phyloP scores from a whole-genome alignment of 2,888 invertebrate species.

The Patella caerulea region DNA sequence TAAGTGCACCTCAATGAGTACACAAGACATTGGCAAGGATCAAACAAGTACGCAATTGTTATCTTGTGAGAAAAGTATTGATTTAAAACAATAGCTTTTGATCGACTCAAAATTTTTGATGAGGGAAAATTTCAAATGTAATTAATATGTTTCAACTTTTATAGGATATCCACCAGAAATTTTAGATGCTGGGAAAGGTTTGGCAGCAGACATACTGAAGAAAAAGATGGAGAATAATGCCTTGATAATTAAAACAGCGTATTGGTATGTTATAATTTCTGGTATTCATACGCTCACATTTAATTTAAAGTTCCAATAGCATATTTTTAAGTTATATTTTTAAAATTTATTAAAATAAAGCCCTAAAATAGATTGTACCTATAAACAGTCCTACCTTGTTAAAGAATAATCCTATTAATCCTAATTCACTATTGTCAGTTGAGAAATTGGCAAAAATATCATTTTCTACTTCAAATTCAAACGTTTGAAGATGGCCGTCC shows the following conservation, averaged over 20 bases:
- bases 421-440: too few species aligned
- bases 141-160: slow-evolving; percentile 11
- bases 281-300: not conserved
- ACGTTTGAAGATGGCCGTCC: too few species aligned
- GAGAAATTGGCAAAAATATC: too few species aligned
- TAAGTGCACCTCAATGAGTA: too few species aligned
- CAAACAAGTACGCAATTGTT: not conserved
- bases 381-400: too few species aligned
- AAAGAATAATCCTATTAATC: too few species aligned
- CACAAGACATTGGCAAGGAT: too few species aligned
- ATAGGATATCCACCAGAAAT: slow-evolving; percentile 75
- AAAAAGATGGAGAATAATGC: slow-evolving; percentile 82
- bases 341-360: too few species aligned
- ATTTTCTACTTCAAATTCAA: too few species aligned
- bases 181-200: slow-evolving; percentile 78
- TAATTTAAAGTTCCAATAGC: too few species aligned
- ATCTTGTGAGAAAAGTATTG: not conserved
- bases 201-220: slow-evolving; percentile 82
- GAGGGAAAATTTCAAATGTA: not conserved
- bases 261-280: slow-evolving; percentile 78
- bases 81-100: not conserved
- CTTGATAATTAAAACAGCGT: slow-evolving; percentile 89
- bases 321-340: too few species aligned
- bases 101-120: not conserved
- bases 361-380: too few species aligned